Percentiles rank a stretch among this genome's conserved stretches.
These are phyloP conservation scores for Notospermus geniculatus DNA, from an alignment of 1,140 invertebrate species.

Conservation along the genomic window DNA sequence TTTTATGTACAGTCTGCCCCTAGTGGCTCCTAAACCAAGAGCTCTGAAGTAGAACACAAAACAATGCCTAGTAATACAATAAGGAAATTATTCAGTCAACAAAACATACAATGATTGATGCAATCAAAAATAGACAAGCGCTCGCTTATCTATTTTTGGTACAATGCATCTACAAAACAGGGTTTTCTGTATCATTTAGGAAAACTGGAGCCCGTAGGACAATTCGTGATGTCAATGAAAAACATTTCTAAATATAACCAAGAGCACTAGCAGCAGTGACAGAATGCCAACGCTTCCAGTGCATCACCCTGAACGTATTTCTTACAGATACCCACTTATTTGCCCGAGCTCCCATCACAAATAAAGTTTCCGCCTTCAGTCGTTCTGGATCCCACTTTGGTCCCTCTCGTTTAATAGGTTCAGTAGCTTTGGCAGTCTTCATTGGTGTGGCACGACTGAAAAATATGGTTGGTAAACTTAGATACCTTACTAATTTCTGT, in stretches of 20 bases:
- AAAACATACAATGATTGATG: too few relatives aligned
- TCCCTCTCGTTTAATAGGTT: slow-evolving; percentile 57
- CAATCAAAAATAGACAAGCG: neutral
- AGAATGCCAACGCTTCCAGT: neutral
- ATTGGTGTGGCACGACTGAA: slow-evolving; percentile 50
- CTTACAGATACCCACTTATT: slow-evolving; percentile 61
- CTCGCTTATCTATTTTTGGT: neutral
- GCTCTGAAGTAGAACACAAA: too few relatives aligned
- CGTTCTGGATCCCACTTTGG: slow-evolving; percentile 74
- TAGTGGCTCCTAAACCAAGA: slow-evolving; percentile 71
- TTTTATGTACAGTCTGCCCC: slow-evolving; percentile 73
- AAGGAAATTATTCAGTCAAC: too few relatives aligned
- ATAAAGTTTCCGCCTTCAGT: slow-evolving; percentile 67
- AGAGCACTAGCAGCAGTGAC: too few relatives aligned
- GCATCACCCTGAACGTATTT: slow-evolving; percentile 3
- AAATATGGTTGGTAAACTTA: too few relatives aligned
- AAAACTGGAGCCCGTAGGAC: too few relatives aligned
- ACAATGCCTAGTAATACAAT: too few relatives aligned
- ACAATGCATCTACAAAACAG: too few relatives aligned
- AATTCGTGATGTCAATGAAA: too few relatives aligned
- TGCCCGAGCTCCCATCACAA: slow-evolving; percentile 73
- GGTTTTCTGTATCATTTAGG: too few relatives aligned
- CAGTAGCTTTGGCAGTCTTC: slow-evolving; percentile 38
- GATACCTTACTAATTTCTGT: too few relatives aligned
- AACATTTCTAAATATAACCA: too few relatives aligned